Percentiles rank a stretch among this genome's conserved stretches.
These are phyloP conservation scores for Drosophila picticornis DNA, from an alignment of 2,888 invertebrate genomes.

Conservation along the genomic window DNA sequence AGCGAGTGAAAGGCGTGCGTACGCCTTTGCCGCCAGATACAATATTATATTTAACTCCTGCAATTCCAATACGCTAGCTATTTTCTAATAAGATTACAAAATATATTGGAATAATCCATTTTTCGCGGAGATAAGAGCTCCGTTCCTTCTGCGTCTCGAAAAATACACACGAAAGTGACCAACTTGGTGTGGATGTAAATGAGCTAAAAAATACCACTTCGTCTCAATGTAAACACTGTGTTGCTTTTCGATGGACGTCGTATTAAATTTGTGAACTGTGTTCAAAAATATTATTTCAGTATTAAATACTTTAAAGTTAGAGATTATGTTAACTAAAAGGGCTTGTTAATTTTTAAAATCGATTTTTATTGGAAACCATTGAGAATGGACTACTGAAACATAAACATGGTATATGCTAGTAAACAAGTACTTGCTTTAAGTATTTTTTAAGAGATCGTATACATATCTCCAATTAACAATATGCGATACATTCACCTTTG, in stretches of 20 bases:
- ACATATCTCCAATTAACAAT: neutral
- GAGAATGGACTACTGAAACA: neutral
- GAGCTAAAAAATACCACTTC: slow-evolving; percentile 18
- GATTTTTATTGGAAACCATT: neutral
- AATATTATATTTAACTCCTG: slow-evolving; percentile 17
- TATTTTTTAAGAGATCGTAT: neutral
- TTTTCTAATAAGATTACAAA: slow-evolving; percentile 67
- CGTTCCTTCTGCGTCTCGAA: slow-evolving; percentile 80
- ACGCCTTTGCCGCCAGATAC: slow-evolving; percentile 16
- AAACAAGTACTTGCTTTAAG: neutral
- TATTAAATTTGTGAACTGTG: neutral
- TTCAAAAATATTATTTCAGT: neutral
- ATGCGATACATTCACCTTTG: neutral
- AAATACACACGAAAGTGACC: slow-evolving; percentile 69
- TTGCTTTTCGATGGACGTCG: slow-evolving; percentile 29
- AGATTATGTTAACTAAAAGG: neutral
- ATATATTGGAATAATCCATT: slow-evolving; percentile 71
- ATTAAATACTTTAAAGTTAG: neutral
- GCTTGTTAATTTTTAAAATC: neutral
- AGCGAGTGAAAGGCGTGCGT: slow-evolving; percentile 25
- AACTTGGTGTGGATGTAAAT: slow-evolving; percentile 12
- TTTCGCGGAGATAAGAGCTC: slow-evolving; percentile 72
- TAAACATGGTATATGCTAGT: neutral
- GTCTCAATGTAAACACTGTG: slow-evolving; percentile 64
- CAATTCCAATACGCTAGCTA: slow-evolving; percentile 33